A percentile compares a stretch with the other conserved stretches of the same genome.
Conservation (phyloP, 2,797 vertebrate genomes). For the Catamblyrhynchus diadema region DNA sequence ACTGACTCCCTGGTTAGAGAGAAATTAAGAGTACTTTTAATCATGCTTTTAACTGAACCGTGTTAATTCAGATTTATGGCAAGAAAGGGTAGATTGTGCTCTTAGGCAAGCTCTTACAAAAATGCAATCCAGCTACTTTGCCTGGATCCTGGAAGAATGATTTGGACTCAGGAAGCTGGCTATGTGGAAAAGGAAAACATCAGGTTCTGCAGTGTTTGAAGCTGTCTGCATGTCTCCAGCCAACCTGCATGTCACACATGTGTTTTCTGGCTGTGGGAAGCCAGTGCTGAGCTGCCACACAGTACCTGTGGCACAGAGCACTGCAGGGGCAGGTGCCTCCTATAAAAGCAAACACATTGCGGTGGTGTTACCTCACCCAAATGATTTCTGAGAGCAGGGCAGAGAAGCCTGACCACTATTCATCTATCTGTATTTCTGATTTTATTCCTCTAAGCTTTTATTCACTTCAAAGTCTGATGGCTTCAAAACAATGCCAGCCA, state of each 20-base stretch:
- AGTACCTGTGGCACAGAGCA: neutral
- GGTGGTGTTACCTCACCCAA: neutral
- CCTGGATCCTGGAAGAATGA: neutral
- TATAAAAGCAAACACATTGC: neutral
- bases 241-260: neutral
- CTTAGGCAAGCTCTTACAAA: neutral
- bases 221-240: neutral
- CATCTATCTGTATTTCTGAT: neutral
- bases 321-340: neutral
- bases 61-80: neutral
- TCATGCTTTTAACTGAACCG: neutral
- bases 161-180: neutral
- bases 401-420: neutral
- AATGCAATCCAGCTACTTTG: neutral
- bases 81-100: neutral
- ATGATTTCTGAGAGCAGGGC: neutral
- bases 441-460: neutral
- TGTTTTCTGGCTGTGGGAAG: neutral
- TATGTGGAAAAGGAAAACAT: neutral
- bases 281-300: neutral
- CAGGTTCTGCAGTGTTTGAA: neutral
- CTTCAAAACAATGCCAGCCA: neutral
- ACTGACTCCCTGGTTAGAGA: neutral
- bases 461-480: neutral
- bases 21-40: neutral